Percentiles rank a stretch among this genome's conserved stretches.
Evolutionary conservation across 2,113 vertebrate genomes (phyloP).

Genomic region (Verasper variegatus): DNA sequence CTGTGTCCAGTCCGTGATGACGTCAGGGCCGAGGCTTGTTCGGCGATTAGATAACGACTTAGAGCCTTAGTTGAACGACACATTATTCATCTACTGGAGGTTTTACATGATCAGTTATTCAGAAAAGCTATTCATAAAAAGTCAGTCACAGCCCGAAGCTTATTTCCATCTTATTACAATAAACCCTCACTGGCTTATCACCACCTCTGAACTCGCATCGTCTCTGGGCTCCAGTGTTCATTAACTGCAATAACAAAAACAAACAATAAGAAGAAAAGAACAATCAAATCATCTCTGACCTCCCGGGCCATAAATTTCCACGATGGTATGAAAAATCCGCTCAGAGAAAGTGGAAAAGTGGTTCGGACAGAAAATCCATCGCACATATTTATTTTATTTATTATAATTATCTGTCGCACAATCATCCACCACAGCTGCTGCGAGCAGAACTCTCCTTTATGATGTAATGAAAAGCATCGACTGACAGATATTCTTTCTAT

Average conservation of each 20-base stretch:
- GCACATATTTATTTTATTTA: background rate
- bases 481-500: background rate
- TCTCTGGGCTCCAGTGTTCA: background rate
- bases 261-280: background rate
- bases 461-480: too few species aligned
- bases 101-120: slow-evolving; percentile 49
- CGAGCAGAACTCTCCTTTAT: background rate
- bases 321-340: background rate
- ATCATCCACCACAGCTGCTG: background rate
- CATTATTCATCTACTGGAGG: slow-evolving; percentile 39
- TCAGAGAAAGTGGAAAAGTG: background rate
- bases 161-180: slow-evolving; percentile 34
- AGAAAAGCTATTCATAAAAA: slow-evolving; percentile 46
- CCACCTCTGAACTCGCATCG: background rate
- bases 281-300: background rate
- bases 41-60: slow-evolving; percentile 61
- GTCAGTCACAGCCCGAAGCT: slow-evolving; percentile 25
- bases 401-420: background rate
- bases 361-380: slow-evolving; percentile 14
- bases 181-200: slow-evolving; percentile 12
- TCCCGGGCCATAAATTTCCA: background rate
- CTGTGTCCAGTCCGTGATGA: background rate
- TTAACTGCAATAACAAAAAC: slow-evolving; percentile 3
- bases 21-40: slow-evolving; percentile 24
- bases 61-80: slow-evolving; percentile 49